Evolutionary conservation across 2,888 invertebrate genomes (phyloP).

Genomic region (Amphipyra berbera): DNA sequence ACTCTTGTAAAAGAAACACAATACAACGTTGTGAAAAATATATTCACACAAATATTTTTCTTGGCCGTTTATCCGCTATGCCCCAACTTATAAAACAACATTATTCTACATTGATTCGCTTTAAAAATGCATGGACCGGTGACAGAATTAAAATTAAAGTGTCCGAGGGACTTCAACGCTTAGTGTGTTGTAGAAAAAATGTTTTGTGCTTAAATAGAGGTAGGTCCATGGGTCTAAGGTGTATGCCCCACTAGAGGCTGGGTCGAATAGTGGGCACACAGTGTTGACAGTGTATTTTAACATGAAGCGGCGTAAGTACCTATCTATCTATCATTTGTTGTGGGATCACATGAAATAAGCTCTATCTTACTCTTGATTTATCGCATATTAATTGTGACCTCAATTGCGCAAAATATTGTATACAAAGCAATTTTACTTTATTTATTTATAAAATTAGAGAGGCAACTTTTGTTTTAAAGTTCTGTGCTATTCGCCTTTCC

Average conservation of each 20-base stretch:
- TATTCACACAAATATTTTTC: no score
- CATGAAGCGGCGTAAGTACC: conserved; percentile 80
- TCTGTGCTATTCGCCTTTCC: no score
- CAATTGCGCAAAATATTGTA: conserved; percentile 60
- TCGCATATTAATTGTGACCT: conserved; percentile 75
- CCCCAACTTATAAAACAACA: conserved; percentile 44
- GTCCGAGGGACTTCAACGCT: conserved; percentile 76
- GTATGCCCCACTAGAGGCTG: conserved; percentile 70
- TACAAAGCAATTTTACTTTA: no score
- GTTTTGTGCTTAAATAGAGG: conserved; percentile 76
- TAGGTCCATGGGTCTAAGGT: conserved; percentile 78
- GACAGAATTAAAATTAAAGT: conserved; percentile 73
- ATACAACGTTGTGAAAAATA: no score
- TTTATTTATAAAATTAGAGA: no score
- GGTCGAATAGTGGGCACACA: conserved; percentile 75
- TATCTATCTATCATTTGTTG: conserved; percentile 80
- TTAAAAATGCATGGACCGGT: conserved; percentile 85
- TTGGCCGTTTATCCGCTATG: conserved; percentile 56
- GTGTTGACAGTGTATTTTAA: conserved; percentile 71
- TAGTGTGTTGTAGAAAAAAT: conserved; percentile 85
- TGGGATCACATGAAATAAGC: conserved; percentile 80
- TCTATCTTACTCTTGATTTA: conserved; percentile 78
- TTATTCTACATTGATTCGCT: conserved; percentile 72
- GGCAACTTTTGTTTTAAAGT: no score
- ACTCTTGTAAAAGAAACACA: not conserved